Conservation (phyloP, 2,797 vertebrate genomes). For the Graptemys geographica region DNA sequence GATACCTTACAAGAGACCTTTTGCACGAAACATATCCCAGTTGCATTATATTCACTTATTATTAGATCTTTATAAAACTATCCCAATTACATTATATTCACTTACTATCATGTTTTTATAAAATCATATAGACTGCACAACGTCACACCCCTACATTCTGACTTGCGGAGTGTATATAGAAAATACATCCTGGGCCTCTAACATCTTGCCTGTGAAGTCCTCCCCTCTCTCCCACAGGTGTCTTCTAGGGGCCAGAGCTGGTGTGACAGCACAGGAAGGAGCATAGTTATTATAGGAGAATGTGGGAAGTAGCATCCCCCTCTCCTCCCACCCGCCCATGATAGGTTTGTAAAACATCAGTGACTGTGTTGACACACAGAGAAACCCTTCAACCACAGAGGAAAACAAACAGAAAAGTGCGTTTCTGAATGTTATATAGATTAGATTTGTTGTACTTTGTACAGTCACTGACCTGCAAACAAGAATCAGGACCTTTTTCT, state of each 20-base stretch:
- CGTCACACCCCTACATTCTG: background rate
- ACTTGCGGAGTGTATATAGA: background rate
- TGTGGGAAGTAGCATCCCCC: background rate
- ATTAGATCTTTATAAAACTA: too few relatives aligned
- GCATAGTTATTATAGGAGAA: background rate
- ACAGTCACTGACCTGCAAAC: background rate
- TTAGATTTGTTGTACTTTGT: background rate
- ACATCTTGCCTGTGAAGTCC: background rate
- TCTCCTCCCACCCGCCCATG: accelerated
- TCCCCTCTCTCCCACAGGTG: background rate
- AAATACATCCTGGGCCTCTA: background rate
- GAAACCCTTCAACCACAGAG: background rate
- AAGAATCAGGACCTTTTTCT: background rate
- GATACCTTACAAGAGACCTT: too few relatives aligned
- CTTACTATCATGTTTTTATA: too few relatives aligned
- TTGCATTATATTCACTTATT: too few relatives aligned
- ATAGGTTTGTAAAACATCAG: too few relatives aligned
- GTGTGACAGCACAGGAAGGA: background rate
- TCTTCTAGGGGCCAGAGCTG: background rate
- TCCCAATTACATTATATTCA: too few relatives aligned
- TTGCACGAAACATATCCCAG: too few relatives aligned
- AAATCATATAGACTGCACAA: too few relatives aligned
- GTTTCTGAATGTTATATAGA: background rate
- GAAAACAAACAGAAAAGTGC: background rate
- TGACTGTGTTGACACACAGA: background rate